Conservation (phyloP, 1,140 invertebrate species). For the Heterodera carotae region DNA sequence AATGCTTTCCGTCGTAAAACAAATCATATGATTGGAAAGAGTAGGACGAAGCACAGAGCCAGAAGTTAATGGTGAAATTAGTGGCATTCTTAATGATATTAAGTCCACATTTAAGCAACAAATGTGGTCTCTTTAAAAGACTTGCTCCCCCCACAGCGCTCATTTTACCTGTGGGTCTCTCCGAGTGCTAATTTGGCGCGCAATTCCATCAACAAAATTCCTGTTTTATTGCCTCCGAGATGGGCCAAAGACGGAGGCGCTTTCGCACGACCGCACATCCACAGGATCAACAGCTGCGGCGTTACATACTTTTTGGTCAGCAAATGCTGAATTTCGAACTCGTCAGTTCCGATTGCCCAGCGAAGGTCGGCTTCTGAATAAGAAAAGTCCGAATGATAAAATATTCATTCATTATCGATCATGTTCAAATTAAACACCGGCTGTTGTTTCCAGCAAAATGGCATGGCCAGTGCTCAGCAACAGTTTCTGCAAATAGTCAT, state of each 20-base stretch:
- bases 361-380: constrained; percentile 46
- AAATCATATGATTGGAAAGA: constrained; percentile 61
- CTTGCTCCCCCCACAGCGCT: too few species aligned
- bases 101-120: not conserved
- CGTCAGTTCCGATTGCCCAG: constrained; percentile 54
- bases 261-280: constrained; percentile 51
- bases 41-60: constrained; percentile 32
- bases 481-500: constrained; percentile 59
- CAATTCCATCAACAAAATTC: constrained; percentile 63
- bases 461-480: constrained; percentile 60
- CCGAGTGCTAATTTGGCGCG: constrained; percentile 52
- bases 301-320: constrained; percentile 57
- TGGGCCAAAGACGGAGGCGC: constrained; percentile 48
- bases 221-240: constrained; percentile 57
- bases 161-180: constrained; percentile 34
- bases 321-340: constrained; percentile 61
- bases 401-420: not conserved
- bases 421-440: constrained; percentile 25
- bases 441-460: constrained; percentile 53
- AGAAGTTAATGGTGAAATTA: constrained; percentile 51
- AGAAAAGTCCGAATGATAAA: not conserved
- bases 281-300: constrained; percentile 52
- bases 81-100: constrained; percentile 51
- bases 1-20: constrained; percentile 63
- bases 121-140: not conserved